Evolutionary conservation across 2,888 invertebrate species (phyloP).

Genomic region (Morpho deidamia): DNA sequence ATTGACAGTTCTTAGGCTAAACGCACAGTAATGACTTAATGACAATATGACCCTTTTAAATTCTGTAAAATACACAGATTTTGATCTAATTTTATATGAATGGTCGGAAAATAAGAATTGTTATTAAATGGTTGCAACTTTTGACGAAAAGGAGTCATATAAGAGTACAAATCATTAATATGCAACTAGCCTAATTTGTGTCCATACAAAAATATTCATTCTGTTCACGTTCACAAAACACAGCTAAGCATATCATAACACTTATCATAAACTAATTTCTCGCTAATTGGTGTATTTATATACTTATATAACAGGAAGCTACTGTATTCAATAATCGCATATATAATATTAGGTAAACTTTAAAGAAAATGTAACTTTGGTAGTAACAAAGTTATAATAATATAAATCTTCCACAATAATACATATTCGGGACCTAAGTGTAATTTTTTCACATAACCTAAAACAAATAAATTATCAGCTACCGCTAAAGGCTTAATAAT

Average conservation of each 20-base stretch:
- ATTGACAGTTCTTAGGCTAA: conserved; percentile 8
- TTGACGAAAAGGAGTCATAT: neutral
- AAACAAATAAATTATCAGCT: conserved; percentile 58
- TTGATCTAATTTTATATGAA: no score
- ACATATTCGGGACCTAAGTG: conserved; percentile 21
- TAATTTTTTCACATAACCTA: conserved; percentile 25
- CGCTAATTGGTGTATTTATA: conserved; percentile 19
- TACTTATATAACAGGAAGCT: conserved; percentile 14
- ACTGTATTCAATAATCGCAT: conserved; percentile 8
- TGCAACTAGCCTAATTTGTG: conserved; percentile 33
- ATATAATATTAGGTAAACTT: conserved; percentile 22
- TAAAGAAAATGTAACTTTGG: conserved; percentile 40
- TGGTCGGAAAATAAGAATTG: no score
- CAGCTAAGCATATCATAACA: conserved; percentile 51
- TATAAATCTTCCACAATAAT: conserved; percentile 25
- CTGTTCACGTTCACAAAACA: conserved; percentile 63
- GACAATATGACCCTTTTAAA: neutral
- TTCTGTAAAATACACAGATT: neutral
- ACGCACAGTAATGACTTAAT: conserved; percentile 5
- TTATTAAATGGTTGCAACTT: no score
- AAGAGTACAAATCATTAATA: conserved; percentile 1
- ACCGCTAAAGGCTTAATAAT: conserved; percentile 50
- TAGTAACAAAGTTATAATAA: conserved; percentile 26
- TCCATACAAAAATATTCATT: conserved; percentile 75
- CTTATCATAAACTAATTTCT: conserved; percentile 12